These are phyloP conservation scores for Diplazon laetatorius DNA, from an alignment of 2,888 invertebrate species.

Conservation along the genomic window DNA sequence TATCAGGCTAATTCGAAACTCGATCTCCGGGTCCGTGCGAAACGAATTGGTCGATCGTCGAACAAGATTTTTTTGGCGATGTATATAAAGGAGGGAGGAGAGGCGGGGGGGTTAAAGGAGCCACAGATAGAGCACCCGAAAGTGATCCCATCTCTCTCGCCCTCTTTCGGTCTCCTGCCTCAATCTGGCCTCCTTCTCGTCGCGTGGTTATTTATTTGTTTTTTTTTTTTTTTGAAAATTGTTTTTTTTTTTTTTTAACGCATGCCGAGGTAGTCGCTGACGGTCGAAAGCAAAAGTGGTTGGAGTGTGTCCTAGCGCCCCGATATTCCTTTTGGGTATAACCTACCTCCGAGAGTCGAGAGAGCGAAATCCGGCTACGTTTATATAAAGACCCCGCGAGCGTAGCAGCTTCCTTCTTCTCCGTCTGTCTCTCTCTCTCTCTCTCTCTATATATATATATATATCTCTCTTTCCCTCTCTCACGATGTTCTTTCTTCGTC, in stretches of 20 bases:
- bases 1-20: slow-evolving; percentile 64
- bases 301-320: slow-evolving; percentile 47
- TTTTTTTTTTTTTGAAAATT: background rate
- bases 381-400: slow-evolving; percentile 39
- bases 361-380: slow-evolving; percentile 48
- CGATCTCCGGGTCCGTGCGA: slow-evolving; percentile 63
- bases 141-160: slow-evolving; percentile 15
- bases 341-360: too few species aligned
- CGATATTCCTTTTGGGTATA: slow-evolving; percentile 25
- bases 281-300: slow-evolving; percentile 75
- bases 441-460: slow-evolving; percentile 41
- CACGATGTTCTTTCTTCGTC: slow-evolving; percentile 10
- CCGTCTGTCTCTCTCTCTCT: slow-evolving; percentile 41
- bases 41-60: slow-evolving; percentile 67
- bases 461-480: slow-evolving; percentile 36
- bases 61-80: slow-evolving; percentile 64
- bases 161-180: background rate
- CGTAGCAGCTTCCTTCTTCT: slow-evolving; percentile 1
- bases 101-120: slow-evolving; percentile 1
- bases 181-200: slow-evolving; percentile 49
- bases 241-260: slow-evolving; percentile 50
- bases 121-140: slow-evolving; percentile 18
- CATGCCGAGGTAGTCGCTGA: slow-evolving; percentile 57
- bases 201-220: slow-evolving; percentile 33
- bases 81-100: slow-evolving; percentile 20